Evolutionary conservation across 2,888 invertebrate genomes (phyloP), one percentile per base, ranked within the genome.

Genomic region (Ephialtes manifestator): DNA sequence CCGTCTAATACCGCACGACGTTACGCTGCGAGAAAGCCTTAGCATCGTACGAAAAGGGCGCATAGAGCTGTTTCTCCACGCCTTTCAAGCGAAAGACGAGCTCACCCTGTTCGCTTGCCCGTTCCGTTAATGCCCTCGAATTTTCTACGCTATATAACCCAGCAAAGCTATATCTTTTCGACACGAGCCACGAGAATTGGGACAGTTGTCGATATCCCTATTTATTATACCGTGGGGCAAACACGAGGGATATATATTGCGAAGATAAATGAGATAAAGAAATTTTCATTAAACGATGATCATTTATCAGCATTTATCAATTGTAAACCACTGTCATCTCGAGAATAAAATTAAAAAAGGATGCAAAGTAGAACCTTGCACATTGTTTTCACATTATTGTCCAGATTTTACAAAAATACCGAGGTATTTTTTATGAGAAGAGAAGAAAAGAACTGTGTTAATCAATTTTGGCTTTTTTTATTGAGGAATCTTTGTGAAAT

Each of bases 181-280:
- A 74, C 67, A 35, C 81, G 80, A 67, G 31, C 18, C 31, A 46
- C 53, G 70, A 71, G 71, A 77, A 82, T 71, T 77, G 71, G 76
- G 53, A 31, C 71, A 71, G 67, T 67, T 58, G 46, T 67, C 77
- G 72, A 78, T 78, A 72, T 67, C 43, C 46, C 77, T 58, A 39
- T 72, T 78, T 72, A 48, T 79, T 60, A 31, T 78, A 35, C 60
- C 35, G 8, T 31, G 28, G 55, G 67, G 55, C 31, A 53, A 68
- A 68, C 10, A 20, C 24, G 51, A 35, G 43, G 4, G 2, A 11
- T n/a, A 7, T 18, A 53, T 11, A 35, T 24, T 24, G 55, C 55
- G 67, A 58, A 39, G 53, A 18, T 28, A 18, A 31, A 35, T 55
- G 35, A 18, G n/a, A 31, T 4, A 15, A 15, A 15, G 60, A 10